Evolutionary conservation across 2,888 invertebrate genomes (phyloP), one percentile per base, ranked within the genome.

Genomic region (Cenopis cana): DNA sequence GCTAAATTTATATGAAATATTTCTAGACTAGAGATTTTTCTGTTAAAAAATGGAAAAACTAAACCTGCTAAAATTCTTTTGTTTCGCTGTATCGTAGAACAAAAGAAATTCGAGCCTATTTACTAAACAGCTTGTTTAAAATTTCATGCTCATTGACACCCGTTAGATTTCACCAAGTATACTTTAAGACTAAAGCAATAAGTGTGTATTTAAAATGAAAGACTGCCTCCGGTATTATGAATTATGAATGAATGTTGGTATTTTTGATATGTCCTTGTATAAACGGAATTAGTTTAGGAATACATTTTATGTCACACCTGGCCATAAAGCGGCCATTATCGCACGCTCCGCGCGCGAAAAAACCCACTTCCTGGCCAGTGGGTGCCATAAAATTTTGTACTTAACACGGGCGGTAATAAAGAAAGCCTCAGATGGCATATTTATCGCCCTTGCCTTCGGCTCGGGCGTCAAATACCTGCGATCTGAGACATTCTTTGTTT

Each of bases 141-240:
- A 6, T 46, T 46, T 46, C 8, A 50, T 50, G 61, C 2, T 61
- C 33, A 4, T 12, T 9, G 60, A 49, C 4, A n/a, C 18, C 62
- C 62, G 33, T 20, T 52, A 18, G 12, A 24, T 1, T 33, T 52
- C 36, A 2, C 9, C 14, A 52, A 52, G 36, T 33, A 20, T 8
- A 59, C 36, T 59, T 60, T 64, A 50, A 56, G 33, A 46, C 2
- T 56, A 18, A 56, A 66, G 70, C 54, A 71, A 66, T 66, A 66
- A 71, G 54, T 38, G 38, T 50, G 66, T 12, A 66, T 59, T 70
- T 59, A 64, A 71, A 75, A 65, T 55, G 65, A 52, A 75, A 75
- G 75, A 73, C 75, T 75, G 74, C 36, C 50, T 64, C 57, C 29
- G 66, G 70, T 49, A 67, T 70, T 69, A 69, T 36, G 57, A 29